Base-by-base conservation (phyloP, 2,888 invertebrate genomes). In the Drosophila lutescens region DNA sequence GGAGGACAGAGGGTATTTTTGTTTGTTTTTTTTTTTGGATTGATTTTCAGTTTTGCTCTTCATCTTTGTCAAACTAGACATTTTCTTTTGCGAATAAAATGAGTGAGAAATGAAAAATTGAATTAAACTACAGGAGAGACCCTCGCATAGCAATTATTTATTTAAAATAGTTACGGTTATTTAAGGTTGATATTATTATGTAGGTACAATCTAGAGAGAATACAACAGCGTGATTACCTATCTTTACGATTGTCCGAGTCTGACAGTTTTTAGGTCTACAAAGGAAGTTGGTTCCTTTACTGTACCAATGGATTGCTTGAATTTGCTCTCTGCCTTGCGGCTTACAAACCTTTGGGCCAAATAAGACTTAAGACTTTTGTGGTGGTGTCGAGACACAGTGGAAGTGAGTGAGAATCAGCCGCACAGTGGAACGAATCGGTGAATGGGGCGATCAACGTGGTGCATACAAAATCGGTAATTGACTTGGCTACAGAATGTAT, bases 1-100 rank as follows among this genome's bases (percentile, higher is more conserved):
- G 84, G 84, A 84, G 85, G 88, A 77, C 78, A 89, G 78, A 79
- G 82, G 89, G 81, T 78, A 79, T 73, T 81, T 78, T 73, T 65
- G 73, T 69, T 68, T 54, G 71, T 71, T 57, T 58, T 66, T 74
- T 67, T 59, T 49, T 69, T 36, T 59, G 47, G 44, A 55, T 66
- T 61, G 40, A 63, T 58, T 44, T 69, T 70, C 44, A 58, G 63
- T 79, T 66, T 67, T 60, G 74, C 70, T 34, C 61, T 57, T 73
- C 50, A 77, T 62, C 65, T 71, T 76, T 77, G 66, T 32, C 8
- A 20, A 74, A 74, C 80, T 82, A 86, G 55, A 65, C 68, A 70
- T 61, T 20, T 41, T 69, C 46, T 30, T 50, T 55, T 44, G 49
- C 15, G 49, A 69, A 54, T 63, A 59, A 62, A 60, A 51, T 75